phyloP scores from a whole-genome alignment of 2,888 invertebrate species.

The Eristalis intricaria region DNA sequence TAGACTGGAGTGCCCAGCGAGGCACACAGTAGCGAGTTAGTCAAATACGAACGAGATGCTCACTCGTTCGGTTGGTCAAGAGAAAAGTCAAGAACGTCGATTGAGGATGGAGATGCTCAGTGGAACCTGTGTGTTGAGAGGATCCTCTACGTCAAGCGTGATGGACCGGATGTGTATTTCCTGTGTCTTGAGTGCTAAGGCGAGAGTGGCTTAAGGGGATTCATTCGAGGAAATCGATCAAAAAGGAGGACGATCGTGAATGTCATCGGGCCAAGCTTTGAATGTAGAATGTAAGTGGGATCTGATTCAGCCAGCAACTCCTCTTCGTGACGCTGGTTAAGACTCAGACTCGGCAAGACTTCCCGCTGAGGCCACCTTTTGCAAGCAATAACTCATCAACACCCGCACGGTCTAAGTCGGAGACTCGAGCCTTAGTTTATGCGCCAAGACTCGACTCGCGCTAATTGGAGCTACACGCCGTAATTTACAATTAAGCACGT shows the following conservation, averaged over 20 bases:
- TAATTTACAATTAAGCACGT: background rate
- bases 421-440: no score
- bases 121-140: background rate
- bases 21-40: conserved; percentile 17
- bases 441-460: background rate
- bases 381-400: background rate
- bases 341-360: no score
- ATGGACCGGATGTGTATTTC: conserved; percentile 10
- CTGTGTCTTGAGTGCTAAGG: background rate
- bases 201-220: background rate
- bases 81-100: background rate
- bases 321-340: no score
- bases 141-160: background rate
- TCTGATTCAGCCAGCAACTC: no score
- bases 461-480: background rate
- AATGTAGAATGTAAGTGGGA: no score
- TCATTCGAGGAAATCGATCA: no score
- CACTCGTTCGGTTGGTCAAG: background rate
- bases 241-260: no score
- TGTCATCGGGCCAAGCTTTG: no score
- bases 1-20: background rate
- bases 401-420: background rate
- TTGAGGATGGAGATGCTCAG: background rate
- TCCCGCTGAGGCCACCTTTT: no score
- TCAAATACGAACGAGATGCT: background rate